Evolutionary conservation across 2,797 vertebrate genomes (phyloP), one percentile per base, ranked within the genome.

Genomic region (Phoxinus dragarum): DNA sequence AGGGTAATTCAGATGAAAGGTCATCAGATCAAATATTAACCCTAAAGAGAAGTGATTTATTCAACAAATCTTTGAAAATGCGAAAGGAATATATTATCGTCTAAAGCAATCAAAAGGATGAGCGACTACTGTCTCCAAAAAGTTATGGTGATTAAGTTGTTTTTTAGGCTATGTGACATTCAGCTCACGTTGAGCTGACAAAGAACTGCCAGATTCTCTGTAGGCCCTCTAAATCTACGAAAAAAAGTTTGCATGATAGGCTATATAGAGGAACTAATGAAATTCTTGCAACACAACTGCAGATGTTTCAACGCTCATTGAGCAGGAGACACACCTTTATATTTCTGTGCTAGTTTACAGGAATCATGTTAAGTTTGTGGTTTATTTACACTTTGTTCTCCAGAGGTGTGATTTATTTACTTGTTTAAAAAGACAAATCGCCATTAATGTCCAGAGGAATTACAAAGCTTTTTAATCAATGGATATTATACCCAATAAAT

Each of bases 241-340:
- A 14, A 40, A 72, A 73, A 59, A 59, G 14, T 19, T 14, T 19
- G 17, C 10, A 59, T 59, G 23, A 40, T 1, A 27, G 27, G 27
- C 27, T 27, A 34, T 23, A 34, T 72, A 44, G 7, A 36, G 23
- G 31, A 69, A 40, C 31, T 69, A 36, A 10, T n/a, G 2, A 34
- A 6, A 34, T 21, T 23, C 4, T 40, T 54, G 12, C 2, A 72
- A n/a, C 34, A 16, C n/a, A 82, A 59, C 17, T 21, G 21, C 68
- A 82, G 80, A 3, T 82, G 68, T 72, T 81, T 38, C 66, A 81
- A 69, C 19, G 47, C 16, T 73, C 52, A 73, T 7, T 72, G 52
- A 82, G 19, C 68, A 44, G 52, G n/a, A 59, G 31, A 38, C 67
- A 34, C 68, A 47, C 52, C n/a, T 82, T 69, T 61, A 77, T 72